These are phyloP conservation scores for Linyphia triangularis DNA, from an alignment of 2,888 invertebrate genomes.

Conservation along the genomic window DNA sequence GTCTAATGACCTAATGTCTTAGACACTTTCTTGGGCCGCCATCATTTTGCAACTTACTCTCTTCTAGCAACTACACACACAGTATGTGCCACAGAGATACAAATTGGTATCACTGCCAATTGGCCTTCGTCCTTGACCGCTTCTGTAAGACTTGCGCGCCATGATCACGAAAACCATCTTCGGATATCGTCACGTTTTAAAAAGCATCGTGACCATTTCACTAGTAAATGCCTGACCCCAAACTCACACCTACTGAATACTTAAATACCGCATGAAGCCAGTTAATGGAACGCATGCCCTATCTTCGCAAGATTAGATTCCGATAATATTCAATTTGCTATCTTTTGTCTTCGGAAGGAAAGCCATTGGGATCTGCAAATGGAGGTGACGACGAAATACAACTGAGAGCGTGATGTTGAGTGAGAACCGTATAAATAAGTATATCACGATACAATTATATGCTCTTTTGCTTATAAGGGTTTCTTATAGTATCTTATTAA, in stretches of 20 bases:
- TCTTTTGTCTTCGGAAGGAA: background rate
- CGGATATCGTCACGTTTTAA: conserved; percentile 62
- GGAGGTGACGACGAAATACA: background rate
- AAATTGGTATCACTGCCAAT: background rate
- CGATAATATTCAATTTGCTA: background rate
- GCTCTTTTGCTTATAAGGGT: no score
- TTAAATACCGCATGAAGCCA: conserved; percentile 11
- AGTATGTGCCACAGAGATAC: no score
- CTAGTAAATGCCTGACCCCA: conserved; percentile 45
- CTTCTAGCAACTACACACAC: no score
- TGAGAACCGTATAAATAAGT: background rate
- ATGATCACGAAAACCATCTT: conserved; percentile 31
- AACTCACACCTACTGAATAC: conserved; percentile 56
- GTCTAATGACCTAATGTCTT: no score
- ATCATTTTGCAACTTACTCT: no score
- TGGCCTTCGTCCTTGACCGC: conserved; percentile 51
- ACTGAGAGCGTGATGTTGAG: background rate
- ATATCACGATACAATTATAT: background rate
- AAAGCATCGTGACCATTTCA: conserved; percentile 57
- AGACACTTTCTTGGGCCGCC: no score
- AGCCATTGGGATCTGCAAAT: background rate
- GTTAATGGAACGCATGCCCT: background rate
- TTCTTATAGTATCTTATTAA: no score
- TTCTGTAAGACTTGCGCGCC: conserved; percentile 11
- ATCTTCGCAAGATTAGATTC: background rate